Base-by-base conservation (phyloP, 2,113 vertebrate genomes). In the Cisticola juncidis region DNA sequence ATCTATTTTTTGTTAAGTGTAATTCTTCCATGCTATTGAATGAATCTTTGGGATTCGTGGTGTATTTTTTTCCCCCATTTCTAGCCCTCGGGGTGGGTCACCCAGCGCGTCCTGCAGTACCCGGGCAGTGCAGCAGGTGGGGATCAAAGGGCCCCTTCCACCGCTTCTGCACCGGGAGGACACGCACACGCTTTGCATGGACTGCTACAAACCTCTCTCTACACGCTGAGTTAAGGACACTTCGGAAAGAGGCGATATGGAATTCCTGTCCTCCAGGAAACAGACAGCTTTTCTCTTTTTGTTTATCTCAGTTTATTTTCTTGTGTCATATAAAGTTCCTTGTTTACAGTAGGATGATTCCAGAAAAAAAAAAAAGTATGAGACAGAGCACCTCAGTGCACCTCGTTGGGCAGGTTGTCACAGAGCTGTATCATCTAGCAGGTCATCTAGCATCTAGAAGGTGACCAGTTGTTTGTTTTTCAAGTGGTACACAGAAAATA, bases 101-200 rank as follows among this genome's bases (percentile, higher is more conserved):
- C 14, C 13, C 40, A 33, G 64, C 1, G 9, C 4, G 8, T 50
- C 78, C 78, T 95, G 84, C 83, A 95, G 69, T 92, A 60, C 92
- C 60, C 11, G 12, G 21, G 2, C 38, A 31, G 9, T 29, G 80
- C 97, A 90, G 96, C 94, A 97, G 97, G 38, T 94, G 97, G 97
- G 64, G 86, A 81, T 36, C 72, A 29, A 51, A 40, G 47, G 90
- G 88, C 58, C 88, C 3, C 8, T 31, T 8, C 53, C 38, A 11
- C 11, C 16, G 5, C 61, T 23, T 5, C 42, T n/a, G 24, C 57
- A 8, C 16, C 23, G 3, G 51, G 4, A 5, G 25, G 12, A 33
- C 47, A 28, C 16, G 2, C 0, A 21, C 12, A 12, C 9, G 1
- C 45, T 6, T 14, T 22, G 7, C 64, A 18, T 0, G 18, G 44